These are phyloP conservation scores for Aplochiton taeniatus DNA, from an alignment of 2,797 vertebrate genomes.

Conservation along the genomic window DNA sequence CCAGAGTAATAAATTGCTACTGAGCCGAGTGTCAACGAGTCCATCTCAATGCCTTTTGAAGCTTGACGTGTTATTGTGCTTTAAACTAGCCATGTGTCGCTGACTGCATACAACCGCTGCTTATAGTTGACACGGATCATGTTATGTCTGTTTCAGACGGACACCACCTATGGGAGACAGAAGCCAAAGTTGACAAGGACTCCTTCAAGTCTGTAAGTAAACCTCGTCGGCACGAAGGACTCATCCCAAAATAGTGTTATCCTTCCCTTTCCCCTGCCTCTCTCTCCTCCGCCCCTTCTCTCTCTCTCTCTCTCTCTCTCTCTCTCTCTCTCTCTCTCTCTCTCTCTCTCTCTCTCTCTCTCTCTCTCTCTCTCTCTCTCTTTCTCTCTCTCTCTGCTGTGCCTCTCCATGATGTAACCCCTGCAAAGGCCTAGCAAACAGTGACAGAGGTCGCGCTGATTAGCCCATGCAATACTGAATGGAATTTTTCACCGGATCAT, in stretches of 20 bases:
- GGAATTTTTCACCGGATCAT: conserved; percentile 71
- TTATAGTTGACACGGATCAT: too few species aligned
- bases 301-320: conserved; percentile 29
- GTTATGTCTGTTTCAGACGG: conserved; percentile 82
- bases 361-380: conserved; percentile 12
- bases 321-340: conserved; percentile 25
- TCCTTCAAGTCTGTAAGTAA: conserved; percentile 92
- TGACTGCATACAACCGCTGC: too few species aligned
- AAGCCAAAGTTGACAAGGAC: conserved; percentile 95
- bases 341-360: conserved; percentile 33
- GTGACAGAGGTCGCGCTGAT: conserved; percentile 55
- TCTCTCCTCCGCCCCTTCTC: conserved; percentile 20
- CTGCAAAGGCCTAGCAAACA: conserved; percentile 64
- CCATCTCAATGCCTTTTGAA: too few species aligned
- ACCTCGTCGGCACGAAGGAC: background rate
- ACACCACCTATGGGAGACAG: conserved; percentile 97
- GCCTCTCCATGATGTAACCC: conserved; percentile 74
- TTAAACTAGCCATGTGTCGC: too few species aligned
- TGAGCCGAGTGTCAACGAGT: too few species aligned
- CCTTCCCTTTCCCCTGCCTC: background rate
- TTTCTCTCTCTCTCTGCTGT: conserved; percentile 55
- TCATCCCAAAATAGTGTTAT: too few species aligned
- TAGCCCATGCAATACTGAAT: conserved; percentile 72
- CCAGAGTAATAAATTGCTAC: too few species aligned
- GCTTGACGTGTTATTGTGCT: too few species aligned